These are phyloP conservation scores for Oxyura jamaicensis DNA, from an alignment of 2,113 vertebrate species.

Conservation along the genomic window DNA sequence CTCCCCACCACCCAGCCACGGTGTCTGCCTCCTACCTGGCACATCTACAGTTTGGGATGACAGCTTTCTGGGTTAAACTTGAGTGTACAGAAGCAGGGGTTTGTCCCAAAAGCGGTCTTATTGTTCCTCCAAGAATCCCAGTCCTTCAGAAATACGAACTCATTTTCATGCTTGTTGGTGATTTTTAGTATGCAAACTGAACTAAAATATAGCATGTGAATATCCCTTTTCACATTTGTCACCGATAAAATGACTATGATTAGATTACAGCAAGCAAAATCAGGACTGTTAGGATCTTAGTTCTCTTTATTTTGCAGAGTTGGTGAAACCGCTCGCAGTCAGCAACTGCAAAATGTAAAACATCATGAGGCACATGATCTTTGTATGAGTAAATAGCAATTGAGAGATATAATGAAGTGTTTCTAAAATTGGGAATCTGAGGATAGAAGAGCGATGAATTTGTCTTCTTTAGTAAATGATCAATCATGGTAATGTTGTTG, in stretches of 20 bases:
- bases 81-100: rapidly evolving
- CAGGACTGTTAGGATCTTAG: neutral
- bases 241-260: rapidly evolving
- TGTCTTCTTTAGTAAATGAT: neutral
- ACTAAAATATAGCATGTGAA: rapidly evolving
- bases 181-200: rapidly evolving
- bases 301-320: neutral
- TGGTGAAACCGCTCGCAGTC: neutral
- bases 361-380: neutral
- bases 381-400: neutral
- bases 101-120: neutral
- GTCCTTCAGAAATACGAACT: neutral
- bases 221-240: neutral
- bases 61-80: neutral
- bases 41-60: neutral
- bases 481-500: neutral
- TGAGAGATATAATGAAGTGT: neutral
- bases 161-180: neutral
- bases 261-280: neutral
- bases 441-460: neutral
- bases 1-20: neutral
- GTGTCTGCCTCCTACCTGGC: neutral
- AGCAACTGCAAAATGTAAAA: neutral
- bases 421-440: neutral
- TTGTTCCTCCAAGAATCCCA: neutral